phyloP scores from a whole-genome alignment of 1,140 invertebrate species.

The Diabrotica virgifera region DNA sequence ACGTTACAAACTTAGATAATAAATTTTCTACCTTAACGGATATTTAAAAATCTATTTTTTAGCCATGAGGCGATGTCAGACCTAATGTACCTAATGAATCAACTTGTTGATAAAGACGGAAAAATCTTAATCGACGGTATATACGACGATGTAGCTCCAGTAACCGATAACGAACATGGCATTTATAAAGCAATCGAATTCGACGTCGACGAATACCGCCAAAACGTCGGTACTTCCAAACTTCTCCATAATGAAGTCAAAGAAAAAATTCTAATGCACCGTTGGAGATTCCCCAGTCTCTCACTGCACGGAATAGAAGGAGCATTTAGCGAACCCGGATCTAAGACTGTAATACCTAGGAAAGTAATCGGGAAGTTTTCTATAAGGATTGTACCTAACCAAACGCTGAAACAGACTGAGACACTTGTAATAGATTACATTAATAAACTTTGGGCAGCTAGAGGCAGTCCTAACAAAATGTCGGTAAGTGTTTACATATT shows the following conservation, averaged over 20 bases:
- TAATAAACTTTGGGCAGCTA: constrained; percentile 66
- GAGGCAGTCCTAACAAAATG: constrained; percentile 84
- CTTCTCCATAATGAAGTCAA: constrained; percentile 77
- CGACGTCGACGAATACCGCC: constrained; percentile 75
- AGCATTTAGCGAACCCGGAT: constrained; percentile 87
- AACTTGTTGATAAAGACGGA: constrained; percentile 80
- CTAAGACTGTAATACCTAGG: constrained; percentile 93
- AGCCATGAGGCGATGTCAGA: constrained; percentile 85
- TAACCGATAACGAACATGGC: constrained; percentile 71
- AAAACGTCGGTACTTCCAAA: constrained; percentile 67
- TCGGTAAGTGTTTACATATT: constrained; percentile 64
- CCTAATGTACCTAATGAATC: constrained; percentile 78
- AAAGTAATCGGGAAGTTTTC: constrained; percentile 97
- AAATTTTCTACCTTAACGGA: too few relatives aligned
- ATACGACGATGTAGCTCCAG: constrained; percentile 72
- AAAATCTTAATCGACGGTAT: constrained; percentile 80
- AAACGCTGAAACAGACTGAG: constrained; percentile 74
- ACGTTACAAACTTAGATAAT: too few relatives aligned
- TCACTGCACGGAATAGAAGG: constrained; percentile 89
- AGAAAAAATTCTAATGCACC: constrained; percentile 76
- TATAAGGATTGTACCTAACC: constrained; percentile 89
- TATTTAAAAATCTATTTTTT: constrained; percentile 18
- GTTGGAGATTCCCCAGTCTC: constrained; percentile 87
- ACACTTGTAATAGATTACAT: constrained; percentile 74
- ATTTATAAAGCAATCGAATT: constrained; percentile 90